Conservation (phyloP, 2,797 vertebrate species). For the Sylvia borin region DNA sequence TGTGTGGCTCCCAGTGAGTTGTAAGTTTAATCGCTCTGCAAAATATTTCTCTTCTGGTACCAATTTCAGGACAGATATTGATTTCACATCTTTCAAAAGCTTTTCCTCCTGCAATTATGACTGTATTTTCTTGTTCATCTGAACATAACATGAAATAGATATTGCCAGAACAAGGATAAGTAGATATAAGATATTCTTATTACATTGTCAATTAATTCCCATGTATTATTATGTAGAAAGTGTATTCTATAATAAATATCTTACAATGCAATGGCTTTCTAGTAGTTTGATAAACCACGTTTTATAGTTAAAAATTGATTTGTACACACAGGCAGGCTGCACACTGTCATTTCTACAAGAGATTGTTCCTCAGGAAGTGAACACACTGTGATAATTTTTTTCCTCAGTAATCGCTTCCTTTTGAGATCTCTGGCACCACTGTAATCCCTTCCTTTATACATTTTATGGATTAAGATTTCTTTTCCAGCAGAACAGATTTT, state of each 20-base stretch:
- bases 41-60: constrained; percentile 36
- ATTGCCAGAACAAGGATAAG: constrained; percentile 12
- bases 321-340: background rate
- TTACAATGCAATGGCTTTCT: background rate
- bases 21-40: background rate
- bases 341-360: constrained; percentile 8
- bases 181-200: constrained; percentile 2
- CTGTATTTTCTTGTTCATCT: constrained; percentile 16
- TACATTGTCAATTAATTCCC: constrained; percentile 16
- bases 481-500: constrained; percentile 55
- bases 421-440: constrained; percentile 40
- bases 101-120: constrained; percentile 28
- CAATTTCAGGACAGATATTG: constrained; percentile 48
- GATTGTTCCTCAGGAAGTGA: constrained; percentile 36
- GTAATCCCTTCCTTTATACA: constrained; percentile 52
- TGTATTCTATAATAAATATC: constrained; percentile 13
- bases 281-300: background rate
- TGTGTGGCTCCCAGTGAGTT: background rate
- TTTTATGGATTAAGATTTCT: constrained; percentile 66
- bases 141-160: constrained; percentile 34
- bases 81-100: constrained; percentile 31
- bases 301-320: constrained; percentile 9
- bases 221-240: background rate
- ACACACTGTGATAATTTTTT: background rate
- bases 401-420: constrained; percentile 28